Base-by-base conservation (phyloP, 2,113 vertebrate genomes). In the Chionis minor region DNA sequence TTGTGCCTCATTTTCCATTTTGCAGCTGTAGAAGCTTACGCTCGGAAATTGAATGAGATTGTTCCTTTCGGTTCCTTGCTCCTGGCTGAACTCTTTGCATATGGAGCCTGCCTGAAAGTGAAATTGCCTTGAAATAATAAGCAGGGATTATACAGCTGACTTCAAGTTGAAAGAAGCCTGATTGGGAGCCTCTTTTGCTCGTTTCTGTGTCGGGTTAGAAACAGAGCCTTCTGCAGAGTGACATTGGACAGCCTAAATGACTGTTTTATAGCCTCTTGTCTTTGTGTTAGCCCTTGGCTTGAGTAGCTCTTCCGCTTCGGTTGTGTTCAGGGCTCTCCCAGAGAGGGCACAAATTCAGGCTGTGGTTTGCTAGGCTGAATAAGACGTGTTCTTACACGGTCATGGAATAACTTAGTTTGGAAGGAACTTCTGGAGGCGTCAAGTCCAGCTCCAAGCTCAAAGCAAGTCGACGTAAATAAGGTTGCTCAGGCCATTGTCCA, bases 61-160 rank as follows among this genome's bases (percentile, higher is more conserved):
- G 63, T 93, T 94, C 88, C 62, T 87, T 94, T 81, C 58, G 73
- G 69, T 93, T 95, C 45, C 56, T 93, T 94, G 71, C 73, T 89
- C 49, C 86, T 96, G 96, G 82, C 92, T 93, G 94, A 92, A 86
- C 75, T 88, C 67, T 55, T 70, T 86, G 67, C 42, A 8, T 78
- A 11, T 69, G 55, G 71, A 86, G 55, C 45, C 55, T 63, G 67
- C 69, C 80, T 94, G 56, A 35, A 70, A 95, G 86, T 81, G 86
- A 86, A 92, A 94, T 95, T 94, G 93, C 73, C 69, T 81, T 86
- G 77, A 91, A 96, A 84, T 71, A 92, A 94, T 81, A 84, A 84
- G 69, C 72, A 86, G 35, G 65, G 65, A 78, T 94, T 92, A 58
- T 56, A 45, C 63, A 94, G 65, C 59, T 70, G 67, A 73, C 42